A percentile compares a stretch with the other conserved stretches of the same genome.
Evolutionary conservation across 2,888 invertebrate species (phyloP).

Genomic region (Panzeria rudis): DNA sequence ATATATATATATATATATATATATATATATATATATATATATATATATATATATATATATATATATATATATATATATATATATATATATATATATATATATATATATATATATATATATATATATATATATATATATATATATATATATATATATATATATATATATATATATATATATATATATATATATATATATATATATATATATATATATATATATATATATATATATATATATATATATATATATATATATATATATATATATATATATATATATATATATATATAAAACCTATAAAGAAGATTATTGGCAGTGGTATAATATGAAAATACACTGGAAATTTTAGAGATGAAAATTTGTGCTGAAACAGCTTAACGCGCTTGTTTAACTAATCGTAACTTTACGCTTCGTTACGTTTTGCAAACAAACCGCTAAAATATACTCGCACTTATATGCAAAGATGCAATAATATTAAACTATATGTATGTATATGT

Average conservation of each 20-base stretch:
- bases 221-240: not conserved
- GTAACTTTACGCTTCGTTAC: constrained; percentile 82
- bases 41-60: constrained; percentile 13
- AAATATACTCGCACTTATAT: constrained; percentile 27
- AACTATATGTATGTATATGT: not conserved
- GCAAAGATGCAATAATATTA: constrained; percentile 28
- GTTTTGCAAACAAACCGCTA: constrained; percentile 80
- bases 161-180: constrained; percentile 6
- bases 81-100: not conserved
- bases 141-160: not conserved
- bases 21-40: not conserved
- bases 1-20: constrained; percentile 6
- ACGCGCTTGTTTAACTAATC: constrained; percentile 83
- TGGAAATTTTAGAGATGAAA: constrained; percentile 58
- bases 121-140: not conserved
- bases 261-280: constrained; percentile 16
- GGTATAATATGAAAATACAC: constrained; percentile 49
- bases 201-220: constrained; percentile 13
- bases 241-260: not conserved
- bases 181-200: not conserved
- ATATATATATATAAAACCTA: not conserved
- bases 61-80: not conserved
- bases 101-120: constrained; percentile 9
- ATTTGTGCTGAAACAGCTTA: constrained; percentile 76
- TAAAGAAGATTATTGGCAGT: constrained; percentile 58